phyloP scores from a whole-genome alignment of 1,140 invertebrate species.

The Bombus cullumanus region DNA sequence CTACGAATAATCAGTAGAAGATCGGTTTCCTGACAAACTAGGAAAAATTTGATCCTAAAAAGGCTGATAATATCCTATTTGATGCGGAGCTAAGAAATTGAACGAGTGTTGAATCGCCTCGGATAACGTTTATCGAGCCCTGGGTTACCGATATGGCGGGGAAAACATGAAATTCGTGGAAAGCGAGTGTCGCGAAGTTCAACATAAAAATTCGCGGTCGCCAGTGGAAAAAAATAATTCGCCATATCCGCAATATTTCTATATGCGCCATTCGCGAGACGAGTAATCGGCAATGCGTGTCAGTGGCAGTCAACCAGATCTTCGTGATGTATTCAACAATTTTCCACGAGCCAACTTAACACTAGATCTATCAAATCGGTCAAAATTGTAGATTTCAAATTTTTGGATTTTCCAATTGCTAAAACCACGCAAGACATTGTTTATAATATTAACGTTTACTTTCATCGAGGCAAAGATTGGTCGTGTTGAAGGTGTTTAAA shows the following conservation, averaged over 20 bases:
- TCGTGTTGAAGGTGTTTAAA: no score
- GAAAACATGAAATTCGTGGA: slow-evolving; percentile 3
- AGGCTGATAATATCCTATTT: neutral
- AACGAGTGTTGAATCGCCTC: neutral
- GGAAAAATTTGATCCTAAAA: neutral
- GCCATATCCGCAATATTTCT: slow-evolving; percentile 33
- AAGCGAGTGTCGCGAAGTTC: neutral
- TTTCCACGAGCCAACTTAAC: neutral
- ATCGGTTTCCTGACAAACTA: no score
- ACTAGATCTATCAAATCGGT: no score
- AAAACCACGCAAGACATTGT: no score
- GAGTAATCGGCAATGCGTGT: slow-evolving; percentile 52
- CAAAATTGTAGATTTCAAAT: neutral
- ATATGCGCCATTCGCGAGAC: slow-evolving; percentile 9
- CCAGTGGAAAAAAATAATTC: neutral
- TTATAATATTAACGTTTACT: no score
- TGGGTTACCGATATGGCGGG: neutral
- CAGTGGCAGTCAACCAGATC: slow-evolving; percentile 45
- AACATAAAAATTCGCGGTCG: slow-evolving; percentile 14
- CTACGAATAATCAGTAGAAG: no score
- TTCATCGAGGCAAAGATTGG: no score
- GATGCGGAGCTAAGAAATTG: neutral
- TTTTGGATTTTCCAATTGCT: neutral
- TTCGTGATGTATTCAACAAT: neutral
- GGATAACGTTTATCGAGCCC: neutral